Evolutionary conservation across 1,140 invertebrate species (phyloP).

Genomic region (Danaus melanippus): DNA sequence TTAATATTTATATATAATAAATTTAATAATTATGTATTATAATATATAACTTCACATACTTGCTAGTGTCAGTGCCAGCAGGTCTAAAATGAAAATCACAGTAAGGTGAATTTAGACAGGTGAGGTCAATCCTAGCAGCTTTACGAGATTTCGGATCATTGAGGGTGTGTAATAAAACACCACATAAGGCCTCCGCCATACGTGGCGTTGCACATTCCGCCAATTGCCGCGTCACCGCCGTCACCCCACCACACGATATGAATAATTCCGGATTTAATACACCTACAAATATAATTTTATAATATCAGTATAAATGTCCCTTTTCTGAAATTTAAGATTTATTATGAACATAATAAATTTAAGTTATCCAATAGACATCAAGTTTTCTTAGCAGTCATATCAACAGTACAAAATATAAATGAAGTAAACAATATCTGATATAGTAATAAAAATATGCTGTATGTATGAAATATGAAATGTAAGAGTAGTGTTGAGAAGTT

Average conservation of each 20-base stretch:
- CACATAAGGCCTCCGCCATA: conserved; percentile 88
- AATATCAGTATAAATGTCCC: no score
- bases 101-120: conserved; percentile 90
- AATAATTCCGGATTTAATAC: conserved; percentile 87
- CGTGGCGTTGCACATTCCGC: conserved; percentile 84
- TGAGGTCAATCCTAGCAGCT: conserved; percentile 82
- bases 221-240: conserved; percentile 84
- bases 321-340: no score
- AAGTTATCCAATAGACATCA: no score
- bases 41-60: conserved; percentile 39
- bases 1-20: no score
- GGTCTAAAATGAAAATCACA: conserved; percentile 90
- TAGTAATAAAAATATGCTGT: no score
- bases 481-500: no score
- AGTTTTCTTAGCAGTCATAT: no score
- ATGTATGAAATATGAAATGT: no score
- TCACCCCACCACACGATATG: conserved; percentile 87
- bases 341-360: no score
- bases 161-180: conserved; percentile 88
- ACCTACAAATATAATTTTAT: conserved; percentile 66
- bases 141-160: conserved; percentile 87
- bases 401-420: no score
- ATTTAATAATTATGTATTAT: no score
- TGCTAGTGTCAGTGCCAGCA: conserved; percentile 73
- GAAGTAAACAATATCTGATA: no score